Conservation (phyloP, 1,140 invertebrate genomes). For the Vollenhovia emeryi region DNA sequence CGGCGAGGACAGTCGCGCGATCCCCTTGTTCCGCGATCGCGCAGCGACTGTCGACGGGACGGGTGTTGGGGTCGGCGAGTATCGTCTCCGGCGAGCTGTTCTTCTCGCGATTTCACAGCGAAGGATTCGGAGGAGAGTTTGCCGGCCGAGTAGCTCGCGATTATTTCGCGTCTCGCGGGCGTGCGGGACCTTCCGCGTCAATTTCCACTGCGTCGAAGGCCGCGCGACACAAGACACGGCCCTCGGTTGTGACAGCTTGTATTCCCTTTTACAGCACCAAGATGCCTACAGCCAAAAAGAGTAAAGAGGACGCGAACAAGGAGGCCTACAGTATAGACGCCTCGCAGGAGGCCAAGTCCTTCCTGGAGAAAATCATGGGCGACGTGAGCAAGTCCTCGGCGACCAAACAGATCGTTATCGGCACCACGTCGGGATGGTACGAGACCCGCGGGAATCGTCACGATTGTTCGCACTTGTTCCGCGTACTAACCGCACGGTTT, state of each 20-base stretch:
- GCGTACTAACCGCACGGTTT: constrained; percentile 13
- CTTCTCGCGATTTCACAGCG: not conserved
- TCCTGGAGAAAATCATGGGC: constrained; percentile 90
- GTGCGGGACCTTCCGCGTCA: too few species aligned
- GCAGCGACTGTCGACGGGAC: too few species aligned
- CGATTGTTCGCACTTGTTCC: not conserved
- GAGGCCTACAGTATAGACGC: constrained; percentile 84
- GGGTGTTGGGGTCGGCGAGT: too few species aligned
- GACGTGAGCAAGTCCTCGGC: constrained; percentile 94
- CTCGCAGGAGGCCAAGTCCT: constrained; percentile 88
- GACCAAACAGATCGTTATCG: constrained; percentile 94
- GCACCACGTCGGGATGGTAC: constrained; percentile 95
- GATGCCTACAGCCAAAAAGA: constrained; percentile 78
- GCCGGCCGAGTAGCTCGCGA: too few species aligned
- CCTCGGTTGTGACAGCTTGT: too few species aligned
- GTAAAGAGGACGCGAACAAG: constrained; percentile 81
- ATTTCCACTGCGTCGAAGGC: too few species aligned
- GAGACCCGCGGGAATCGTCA: not conserved
- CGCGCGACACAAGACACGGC: too few species aligned
- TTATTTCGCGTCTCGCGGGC: too few species aligned
- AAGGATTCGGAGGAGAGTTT: too few species aligned
- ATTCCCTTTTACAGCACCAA: constrained; percentile 68
- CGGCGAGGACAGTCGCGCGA: too few species aligned
- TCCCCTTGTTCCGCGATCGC: not conserved
- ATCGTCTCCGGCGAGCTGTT: too few species aligned